These are phyloP conservation scores for Sterrhoptilus dennistouni DNA, from an alignment of 2,113 vertebrate genomes.

Conservation along the genomic window DNA sequence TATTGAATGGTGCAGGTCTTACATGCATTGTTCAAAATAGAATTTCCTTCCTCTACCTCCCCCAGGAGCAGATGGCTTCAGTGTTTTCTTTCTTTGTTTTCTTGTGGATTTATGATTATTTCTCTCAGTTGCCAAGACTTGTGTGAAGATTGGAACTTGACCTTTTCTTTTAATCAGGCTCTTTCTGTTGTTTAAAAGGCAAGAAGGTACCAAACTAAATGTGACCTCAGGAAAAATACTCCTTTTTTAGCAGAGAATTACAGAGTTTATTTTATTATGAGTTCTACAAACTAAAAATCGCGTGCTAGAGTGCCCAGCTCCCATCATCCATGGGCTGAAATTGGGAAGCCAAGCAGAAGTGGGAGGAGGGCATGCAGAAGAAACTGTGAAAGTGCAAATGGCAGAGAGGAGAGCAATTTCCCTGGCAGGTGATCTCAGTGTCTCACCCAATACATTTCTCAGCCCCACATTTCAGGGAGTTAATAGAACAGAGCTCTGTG, in stretches of 20 bases:
- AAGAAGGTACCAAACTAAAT: not conserved
- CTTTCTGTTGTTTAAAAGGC: not conserved
- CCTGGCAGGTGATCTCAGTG: not conserved
- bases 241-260: not conserved
- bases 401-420: not conserved
- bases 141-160: not conserved
- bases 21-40: not conserved
- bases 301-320: fast-evolving
- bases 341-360: not conserved
- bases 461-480: not conserved
- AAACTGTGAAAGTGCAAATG: not conserved
- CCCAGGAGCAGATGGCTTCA: not conserved
- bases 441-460: not conserved
- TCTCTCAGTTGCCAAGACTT: not conserved
- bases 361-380: not conserved
- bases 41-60: not conserved
- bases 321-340: not conserved
- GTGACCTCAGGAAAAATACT: not conserved
- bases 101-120: not conserved
- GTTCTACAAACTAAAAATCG: not conserved
- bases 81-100: conserved; percentile 8
- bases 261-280: not conserved
- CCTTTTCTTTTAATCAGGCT: not conserved
- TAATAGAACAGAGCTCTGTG: not conserved
- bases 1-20: conserved; percentile 12